phyloP scores from a whole-genome alignment of 2,797 vertebrate genomes.

The Brachyalestes nurse region DNA sequence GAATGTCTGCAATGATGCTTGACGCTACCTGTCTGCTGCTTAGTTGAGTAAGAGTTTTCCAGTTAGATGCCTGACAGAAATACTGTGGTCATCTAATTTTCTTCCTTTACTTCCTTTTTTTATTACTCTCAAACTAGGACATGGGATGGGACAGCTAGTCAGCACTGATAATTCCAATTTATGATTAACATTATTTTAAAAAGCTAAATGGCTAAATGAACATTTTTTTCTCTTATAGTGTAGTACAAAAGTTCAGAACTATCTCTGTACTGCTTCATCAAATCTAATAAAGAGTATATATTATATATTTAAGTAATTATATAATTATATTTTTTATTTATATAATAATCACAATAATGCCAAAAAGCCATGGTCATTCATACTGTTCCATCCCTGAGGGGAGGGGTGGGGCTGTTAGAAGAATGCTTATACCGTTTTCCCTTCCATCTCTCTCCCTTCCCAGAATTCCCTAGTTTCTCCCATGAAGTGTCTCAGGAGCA shows the following conservation, averaged over 20 bases:
- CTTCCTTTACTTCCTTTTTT: conserved; percentile 19
- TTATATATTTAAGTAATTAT: too few relatives aligned
- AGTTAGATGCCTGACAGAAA: conserved; percentile 4
- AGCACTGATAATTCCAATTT: background rate
- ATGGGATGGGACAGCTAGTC: background rate
- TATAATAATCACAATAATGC: too few relatives aligned
- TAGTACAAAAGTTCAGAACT: too few relatives aligned
- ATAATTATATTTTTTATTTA: too few relatives aligned
- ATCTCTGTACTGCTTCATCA: too few relatives aligned
- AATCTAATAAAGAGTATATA: too few relatives aligned
- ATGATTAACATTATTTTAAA: too few relatives aligned
- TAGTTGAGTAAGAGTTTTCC: background rate
- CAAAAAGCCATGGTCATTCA: background rate
- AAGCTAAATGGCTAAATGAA: too few relatives aligned
- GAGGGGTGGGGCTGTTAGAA: background rate
- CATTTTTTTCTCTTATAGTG: too few relatives aligned
- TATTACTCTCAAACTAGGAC: background rate
- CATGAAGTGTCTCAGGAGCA: conserved; percentile 70
- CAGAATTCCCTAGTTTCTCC: conserved; percentile 86
- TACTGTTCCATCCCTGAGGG: background rate
- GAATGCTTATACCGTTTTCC: conserved; percentile 78
- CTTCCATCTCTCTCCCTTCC: conserved; percentile 84
- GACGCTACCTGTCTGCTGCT: conserved; percentile 33
- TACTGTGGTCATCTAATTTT: background rate
- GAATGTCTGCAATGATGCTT: conserved; percentile 33